Evolutionary conservation across 2,888 invertebrate species (phyloP), one percentile per base, ranked within the genome.

Genomic region (Nemurella pictetii): DNA sequence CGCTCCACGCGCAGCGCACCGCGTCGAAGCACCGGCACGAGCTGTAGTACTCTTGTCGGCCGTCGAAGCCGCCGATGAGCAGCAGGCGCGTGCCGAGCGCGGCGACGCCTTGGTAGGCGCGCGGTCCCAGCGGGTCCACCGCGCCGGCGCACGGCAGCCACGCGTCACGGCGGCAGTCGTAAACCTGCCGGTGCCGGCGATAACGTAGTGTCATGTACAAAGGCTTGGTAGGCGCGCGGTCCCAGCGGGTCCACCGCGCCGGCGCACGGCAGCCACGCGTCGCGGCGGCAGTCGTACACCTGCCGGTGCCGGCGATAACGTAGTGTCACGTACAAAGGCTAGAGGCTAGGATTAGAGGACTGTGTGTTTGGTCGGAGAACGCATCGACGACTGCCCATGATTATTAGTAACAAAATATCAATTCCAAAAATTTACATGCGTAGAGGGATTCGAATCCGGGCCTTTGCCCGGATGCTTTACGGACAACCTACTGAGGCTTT

Each of bases 71-170:
- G 0, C 98, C 98, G 87, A 98, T 95, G 1, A 97, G 94, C 90
- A 95, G 98, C 87, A 98, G 96, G 88, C 95, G 94, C 87, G 93
- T 93, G 0, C 95, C 96, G 0, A 98, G 93, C 0, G 97, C 96
- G 0, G 96, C 96, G 0, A 96, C 96, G 20, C 98, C 98, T 89
- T 98, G 98, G 89, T 98, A 98, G 0, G 97, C 97, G 84, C 98
- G 92, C 0, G 97, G 96, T 29, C 97, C 97, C 15, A 93, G 93
- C 0, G 95, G 94, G 90, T 97, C 96, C 77, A 95, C 95, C 88
- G 96, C 95, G 87, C 94, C 93, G 20, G 95, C 94, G 72, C 55
- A 30, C 26, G 9, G 72, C 35, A 36, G 27, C 28, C 84, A 75
- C 75, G 1, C 55, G 55, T 55, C 20, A n/a, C n/a, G n/a, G n/a